A percentile compares a stretch with the other conserved stretches of the same genome.
phyloP scores from a whole-genome alignment of 2,888 invertebrate species.

The Rugalucina vietnamica region DNA sequence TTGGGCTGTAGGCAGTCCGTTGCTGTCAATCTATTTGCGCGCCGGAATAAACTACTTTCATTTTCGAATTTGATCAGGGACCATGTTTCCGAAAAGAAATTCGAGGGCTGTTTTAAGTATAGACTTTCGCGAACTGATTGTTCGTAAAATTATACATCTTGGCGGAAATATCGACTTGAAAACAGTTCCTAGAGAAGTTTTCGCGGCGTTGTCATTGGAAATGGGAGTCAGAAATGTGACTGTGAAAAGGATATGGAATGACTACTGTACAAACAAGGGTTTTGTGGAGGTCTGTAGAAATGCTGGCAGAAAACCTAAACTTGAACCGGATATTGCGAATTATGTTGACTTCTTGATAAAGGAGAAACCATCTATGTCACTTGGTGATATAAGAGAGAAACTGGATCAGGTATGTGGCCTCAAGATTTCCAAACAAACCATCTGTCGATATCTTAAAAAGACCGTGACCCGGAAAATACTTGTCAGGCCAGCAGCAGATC shows the following conservation, averaged over 20 bases:
- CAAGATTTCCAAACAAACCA: not conserved
- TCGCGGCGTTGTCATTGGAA: not conserved
- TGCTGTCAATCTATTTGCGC: no score
- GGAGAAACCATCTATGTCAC: not conserved
- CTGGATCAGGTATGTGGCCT: not conserved
- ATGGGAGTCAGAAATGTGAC: not conserved
- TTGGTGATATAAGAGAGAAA: not conserved
- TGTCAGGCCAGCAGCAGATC: no score
- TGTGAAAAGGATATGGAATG: not conserved
- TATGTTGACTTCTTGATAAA: not conserved
- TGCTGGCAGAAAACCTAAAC: no score
- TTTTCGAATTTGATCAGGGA: no score
- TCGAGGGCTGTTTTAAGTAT: not conserved
- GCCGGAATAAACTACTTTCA: no score
- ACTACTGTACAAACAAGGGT: not conserved
- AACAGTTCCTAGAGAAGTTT: not conserved
- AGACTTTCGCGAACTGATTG: not conserved
- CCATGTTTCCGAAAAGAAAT: no score
- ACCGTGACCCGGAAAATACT: not conserved
- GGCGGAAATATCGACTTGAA: not conserved
- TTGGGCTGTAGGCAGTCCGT: no score
- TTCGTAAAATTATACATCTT: not conserved
- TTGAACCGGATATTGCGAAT: no score
- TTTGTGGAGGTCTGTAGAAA: no score
- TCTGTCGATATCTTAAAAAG: not conserved